Evolutionary conservation across 2,113 vertebrate genomes (phyloP).

Genomic region (Danio rerio): GRCz12tu NC_133185.1:8199001-8199500

Average conservation of each 20-base stretch:
- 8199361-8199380: not conserved
- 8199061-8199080: not conserved
- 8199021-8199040: not conserved
- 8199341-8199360: not conserved
- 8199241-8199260: not conserved
- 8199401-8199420: too few relatives aligned
- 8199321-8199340: not conserved
- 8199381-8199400: too few relatives aligned
- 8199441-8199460: too few relatives aligned
- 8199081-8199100: not conserved
- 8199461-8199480: too few relatives aligned
- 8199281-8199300: not conserved
- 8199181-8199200: too few relatives aligned
- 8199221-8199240: not conserved
- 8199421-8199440: too few relatives aligned
- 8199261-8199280: not conserved
- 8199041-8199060: not conserved
- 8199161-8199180: too few relatives aligned
- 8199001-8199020: conserved; percentile 12
- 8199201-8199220: too few relatives aligned
- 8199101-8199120: too few relatives aligned
- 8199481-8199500: too few relatives aligned
- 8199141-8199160: too few relatives aligned
- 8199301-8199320: not conserved
- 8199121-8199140: too few relatives aligned